Base-by-base conservation (phyloP, 2,113 vertebrate species). In the Oncorhynchus nerka region DNA sequence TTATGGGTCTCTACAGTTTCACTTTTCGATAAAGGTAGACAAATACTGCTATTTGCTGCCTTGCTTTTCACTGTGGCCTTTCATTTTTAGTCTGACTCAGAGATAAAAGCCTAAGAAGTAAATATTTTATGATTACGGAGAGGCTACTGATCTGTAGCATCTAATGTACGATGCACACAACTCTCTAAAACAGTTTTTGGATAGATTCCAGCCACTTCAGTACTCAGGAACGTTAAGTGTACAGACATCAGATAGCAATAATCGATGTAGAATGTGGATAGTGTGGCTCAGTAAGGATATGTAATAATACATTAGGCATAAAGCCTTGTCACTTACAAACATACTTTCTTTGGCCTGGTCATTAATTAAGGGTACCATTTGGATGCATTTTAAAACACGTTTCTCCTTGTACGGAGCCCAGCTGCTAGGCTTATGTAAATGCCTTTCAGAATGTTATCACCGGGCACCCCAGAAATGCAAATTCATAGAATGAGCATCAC, bases 321-420 rank as follows among this genome's bases (percentile, higher is more conserved):
- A 22, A 22, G 22, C 57, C 57, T 61, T 1, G n/a, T 16, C 61
- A 64, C 61, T 64, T 22, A 26, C 61, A 68, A 78, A 77, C 78
- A 81, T 89, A 74, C 82, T 68, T 86, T 86, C 66, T 13, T 75
- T 34, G 71, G 88, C 70, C 72, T 85, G 55, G 16, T 6, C 20
- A 55, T 77, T 22, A 59, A 81, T 87, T 80, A 87, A 87, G 71
- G 77, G 79, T 79, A 28, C 73, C 84, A 88, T 88, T 91, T 89
- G 87, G 77, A 81, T 74, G 81, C 84, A 81, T 89, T 91, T 91
- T 87, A 90, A 90, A 87, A 88, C 79, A 80, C 82, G 89, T 90
- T 89, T 74, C 73, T 79, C 67, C 81, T 66, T 81, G 78, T 12
- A 30, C n/a, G 1, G 20, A 49, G 7, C 3, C 39, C 70, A 70